Percentiles rank a stretch among this genome's conserved stretches.
These are phyloP conservation scores for Hemithea aestivaria DNA, from an alignment of 2,888 invertebrate genomes.

Conservation along the genomic window DNA sequence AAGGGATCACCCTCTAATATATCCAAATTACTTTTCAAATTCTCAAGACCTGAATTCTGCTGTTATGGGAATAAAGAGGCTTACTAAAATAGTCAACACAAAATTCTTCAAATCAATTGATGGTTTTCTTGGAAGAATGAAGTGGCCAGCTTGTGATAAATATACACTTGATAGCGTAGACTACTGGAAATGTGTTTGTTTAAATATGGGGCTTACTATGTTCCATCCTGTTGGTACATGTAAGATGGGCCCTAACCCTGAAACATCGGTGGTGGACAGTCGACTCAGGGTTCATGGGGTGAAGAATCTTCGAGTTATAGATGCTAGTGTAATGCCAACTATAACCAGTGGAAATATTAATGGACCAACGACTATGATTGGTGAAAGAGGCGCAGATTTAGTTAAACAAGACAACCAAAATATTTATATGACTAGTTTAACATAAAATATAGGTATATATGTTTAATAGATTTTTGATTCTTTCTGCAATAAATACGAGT, in stretches of 20 bases:
- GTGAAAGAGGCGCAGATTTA: conserved; percentile 86
- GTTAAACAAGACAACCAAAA: conserved; percentile 66
- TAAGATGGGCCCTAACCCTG: conserved; percentile 74
- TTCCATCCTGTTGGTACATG: conserved; percentile 85
- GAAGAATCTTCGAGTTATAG: conserved; percentile 82
- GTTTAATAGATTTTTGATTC: too few species aligned
- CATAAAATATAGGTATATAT: too few species aligned
- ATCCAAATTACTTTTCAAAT: conserved; percentile 81
- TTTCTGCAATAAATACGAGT: too few species aligned
- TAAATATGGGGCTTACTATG: conserved; percentile 70
- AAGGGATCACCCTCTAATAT: conserved; percentile 77
- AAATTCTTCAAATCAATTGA: conserved; percentile 42
- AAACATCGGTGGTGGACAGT: conserved; percentile 64
- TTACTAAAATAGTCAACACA: conserved; percentile 43
- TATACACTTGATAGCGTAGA: conserved; percentile 36
- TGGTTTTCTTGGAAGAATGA: conserved; percentile 39
- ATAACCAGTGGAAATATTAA: conserved; percentile 89
- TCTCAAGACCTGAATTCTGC: conserved; percentile 67
- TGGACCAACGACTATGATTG: conserved; percentile 89
- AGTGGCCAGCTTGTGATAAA: conserved; percentile 40
- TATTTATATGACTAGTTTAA: too few species aligned
- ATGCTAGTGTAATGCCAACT: conserved; percentile 88
- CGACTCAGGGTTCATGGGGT: conserved; percentile 82
- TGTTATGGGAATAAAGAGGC: conserved; percentile 41
- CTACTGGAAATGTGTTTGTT: conserved; percentile 52